Percentiles rank a stretch among this genome's conserved stretches.
These are phyloP conservation scores for Philantomba maxwellii DNA, from an alignment of 2,113 vertebrate species.

Conservation along the genomic window DNA sequence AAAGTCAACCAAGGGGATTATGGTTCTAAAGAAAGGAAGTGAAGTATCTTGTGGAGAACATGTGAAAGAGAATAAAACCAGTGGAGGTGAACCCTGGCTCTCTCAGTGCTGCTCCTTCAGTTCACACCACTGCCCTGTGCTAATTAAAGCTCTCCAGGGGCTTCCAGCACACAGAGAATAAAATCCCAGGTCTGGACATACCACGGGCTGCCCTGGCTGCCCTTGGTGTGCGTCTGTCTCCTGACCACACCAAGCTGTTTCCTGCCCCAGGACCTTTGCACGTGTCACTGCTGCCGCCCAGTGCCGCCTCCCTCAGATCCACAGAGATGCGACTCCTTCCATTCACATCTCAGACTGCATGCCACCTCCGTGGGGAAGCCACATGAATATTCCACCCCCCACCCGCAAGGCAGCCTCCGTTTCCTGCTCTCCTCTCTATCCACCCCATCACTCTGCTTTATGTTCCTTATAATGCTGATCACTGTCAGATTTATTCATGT, in stretches of 20 bases:
- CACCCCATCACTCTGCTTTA: neutral
- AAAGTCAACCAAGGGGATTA: constrained; percentile 40
- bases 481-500: fast-evolving
- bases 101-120: fast-evolving
- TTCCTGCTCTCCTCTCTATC: neutral
- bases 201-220: fast-evolving
- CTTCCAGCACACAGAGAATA: neutral
- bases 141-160: neutral
- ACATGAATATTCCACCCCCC: neutral
- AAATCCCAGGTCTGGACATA: fast-evolving
- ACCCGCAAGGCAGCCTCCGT: neutral
- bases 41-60: neutral
- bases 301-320: neutral
- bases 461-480: neutral
- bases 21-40: neutral
- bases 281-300: fast-evolving
- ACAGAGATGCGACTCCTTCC: neutral
- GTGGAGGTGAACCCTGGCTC: neutral
- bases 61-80: neutral
- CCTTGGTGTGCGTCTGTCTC: neutral
- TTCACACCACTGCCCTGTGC: neutral
- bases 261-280: neutral
- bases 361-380: neutral
- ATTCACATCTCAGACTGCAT: neutral
- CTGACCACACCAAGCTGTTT: too few species aligned